Evolutionary conservation across 2,113 vertebrate genomes (phyloP), one percentile per base, ranked within the genome.

Genomic region (Zootoca vivipara): DNA sequence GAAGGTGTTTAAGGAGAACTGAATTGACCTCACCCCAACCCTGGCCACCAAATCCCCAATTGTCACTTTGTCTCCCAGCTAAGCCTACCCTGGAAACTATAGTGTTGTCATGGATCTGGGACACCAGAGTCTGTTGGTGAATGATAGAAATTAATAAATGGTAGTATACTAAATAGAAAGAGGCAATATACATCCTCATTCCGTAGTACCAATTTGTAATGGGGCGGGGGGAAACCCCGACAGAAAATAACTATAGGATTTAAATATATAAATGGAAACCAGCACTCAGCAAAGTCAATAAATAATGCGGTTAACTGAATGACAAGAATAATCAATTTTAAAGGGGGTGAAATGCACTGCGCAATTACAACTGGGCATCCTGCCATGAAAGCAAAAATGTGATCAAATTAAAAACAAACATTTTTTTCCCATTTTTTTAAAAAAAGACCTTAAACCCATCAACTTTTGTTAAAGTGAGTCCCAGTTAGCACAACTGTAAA

Each of bases 351-450:
- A 75, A 52, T 69, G 79, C 38, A 8, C 82, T 87, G 3, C 42
- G 40, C 9, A 4, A 83, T 40, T 58, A 26, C 42, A 3, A 12
- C 3, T 64, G 62, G 87, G 70, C 85, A 81, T 0, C 2, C 15
- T 90, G 87, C 87, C 85, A 28, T 86, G 67, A 91, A 94, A 90
- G 90, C 15, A 72, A 30, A 70, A 89, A 26, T 1, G 13, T 0
- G 82, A 65, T n/a, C 81, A 88, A 88, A 88, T 78, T 83, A 83
- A 88, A 67, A 18, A 62, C 58, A 78, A 46, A 65, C 3, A 62
- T 62, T 62, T 62, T 62, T 42, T 52, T 52, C 3, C 46, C n/a
- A n/a, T n/a, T n/a, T 62, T 62, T 62, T 62, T 78, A 33, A 91
- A 70, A 75, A 46, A 62, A 90, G 30, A 80, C 72, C 42, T 3